A percentile compares a stretch with the other conserved stretches of the same genome.
phyloP scores from a whole-genome alignment of 2,888 invertebrate genomes.

The Eubasilissa splendida region DNA sequence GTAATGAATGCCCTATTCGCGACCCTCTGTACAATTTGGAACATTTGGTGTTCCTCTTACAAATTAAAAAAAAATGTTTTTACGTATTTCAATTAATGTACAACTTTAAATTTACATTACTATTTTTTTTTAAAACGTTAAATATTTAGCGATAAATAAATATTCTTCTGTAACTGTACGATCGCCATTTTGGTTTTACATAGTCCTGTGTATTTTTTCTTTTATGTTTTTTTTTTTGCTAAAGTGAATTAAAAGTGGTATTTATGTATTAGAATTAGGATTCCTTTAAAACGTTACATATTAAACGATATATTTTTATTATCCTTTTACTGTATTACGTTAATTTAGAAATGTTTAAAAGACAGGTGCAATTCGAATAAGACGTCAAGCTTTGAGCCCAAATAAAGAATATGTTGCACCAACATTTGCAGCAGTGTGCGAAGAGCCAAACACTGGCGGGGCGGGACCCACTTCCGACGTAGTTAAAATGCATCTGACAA shows the following conservation, averaged over 20 bases:
- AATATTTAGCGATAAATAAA: too few species aligned
- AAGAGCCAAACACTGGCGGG: neutral
- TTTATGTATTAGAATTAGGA: neutral
- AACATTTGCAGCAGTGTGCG: neutral
- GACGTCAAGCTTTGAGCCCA: neutral
- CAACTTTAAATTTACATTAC: too few species aligned
- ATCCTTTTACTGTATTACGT: neutral
- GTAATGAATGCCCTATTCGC: too few species aligned
- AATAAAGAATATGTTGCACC: neutral
- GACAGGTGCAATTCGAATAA: too few species aligned
- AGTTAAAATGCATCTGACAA: slow-evolving; percentile 37
- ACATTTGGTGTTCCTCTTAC: too few species aligned
- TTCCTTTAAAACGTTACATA: neutral
- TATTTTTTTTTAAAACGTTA: too few species aligned
- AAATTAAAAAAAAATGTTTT: too few species aligned
- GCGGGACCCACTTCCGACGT: neutral
- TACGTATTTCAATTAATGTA: too few species aligned
- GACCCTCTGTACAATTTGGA: too few species aligned
- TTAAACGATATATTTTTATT: neutral
- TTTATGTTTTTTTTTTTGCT: neutral
- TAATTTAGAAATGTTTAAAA: neutral
- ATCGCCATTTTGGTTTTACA: too few species aligned
- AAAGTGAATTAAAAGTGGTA: neutral
- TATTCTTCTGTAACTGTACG: too few species aligned
- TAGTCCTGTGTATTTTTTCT: too few species aligned